phyloP scores from a whole-genome alignment of 2,113 vertebrate species.

The Lepus timidus region DNA sequence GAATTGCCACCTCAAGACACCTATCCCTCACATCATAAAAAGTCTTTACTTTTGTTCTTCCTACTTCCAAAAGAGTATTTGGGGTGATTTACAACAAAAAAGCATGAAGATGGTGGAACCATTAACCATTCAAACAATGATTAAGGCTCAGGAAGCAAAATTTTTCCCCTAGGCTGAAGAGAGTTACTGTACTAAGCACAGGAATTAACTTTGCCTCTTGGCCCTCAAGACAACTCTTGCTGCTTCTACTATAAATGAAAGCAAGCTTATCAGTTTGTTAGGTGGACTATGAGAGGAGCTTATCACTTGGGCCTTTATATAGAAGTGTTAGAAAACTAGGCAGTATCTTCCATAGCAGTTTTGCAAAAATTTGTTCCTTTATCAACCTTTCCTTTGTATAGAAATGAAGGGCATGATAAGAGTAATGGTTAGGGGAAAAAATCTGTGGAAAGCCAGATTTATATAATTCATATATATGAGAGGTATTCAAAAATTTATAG shows the following conservation, averaged over 20 bases:
- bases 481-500: too few relatives aligned
- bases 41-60: neutral
- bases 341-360: slow-evolving; percentile 3
- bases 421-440: neutral
- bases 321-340: neutral
- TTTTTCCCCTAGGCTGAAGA: neutral
- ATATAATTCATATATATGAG: neutral
- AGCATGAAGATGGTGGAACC: neutral
- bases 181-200: neutral
- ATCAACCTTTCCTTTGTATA: neutral
- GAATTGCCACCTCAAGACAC: neutral
- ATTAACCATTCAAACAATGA: neutral
- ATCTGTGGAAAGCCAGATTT: neutral
- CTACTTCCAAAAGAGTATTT: neutral
- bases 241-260: neutral
- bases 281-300: neutral
- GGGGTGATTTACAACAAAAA: neutral
- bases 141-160: neutral
- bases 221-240: neutral
- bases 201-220: neutral
- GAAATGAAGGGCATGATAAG: neutral
- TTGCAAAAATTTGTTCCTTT: neutral
- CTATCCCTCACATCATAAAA: neutral
- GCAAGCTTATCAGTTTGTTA: neutral
- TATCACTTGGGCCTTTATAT: neutral